These are phyloP conservation scores for Tipula unca DNA, from an alignment of 2,888 invertebrate species.

Conservation along the genomic window DNA sequence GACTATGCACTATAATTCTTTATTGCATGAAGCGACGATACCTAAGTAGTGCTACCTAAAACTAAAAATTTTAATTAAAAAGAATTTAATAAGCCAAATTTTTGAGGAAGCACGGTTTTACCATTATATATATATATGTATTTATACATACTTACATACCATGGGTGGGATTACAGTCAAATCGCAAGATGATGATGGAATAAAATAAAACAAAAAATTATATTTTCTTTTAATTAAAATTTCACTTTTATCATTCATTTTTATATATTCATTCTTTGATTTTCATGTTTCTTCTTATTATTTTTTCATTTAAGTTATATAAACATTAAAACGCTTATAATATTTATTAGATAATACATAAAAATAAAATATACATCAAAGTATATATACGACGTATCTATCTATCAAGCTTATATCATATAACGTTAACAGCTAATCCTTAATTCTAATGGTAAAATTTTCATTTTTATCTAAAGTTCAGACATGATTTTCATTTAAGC, in stretches of 20 bases:
- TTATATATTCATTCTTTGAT: not conserved
- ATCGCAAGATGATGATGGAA: not conserved
- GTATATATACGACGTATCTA: not conserved
- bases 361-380: not conserved
- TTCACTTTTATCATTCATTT: not conserved
- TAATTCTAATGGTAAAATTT: not conserved
- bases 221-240: slow-evolving; percentile 8
- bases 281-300: not conserved
- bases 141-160: not conserved
- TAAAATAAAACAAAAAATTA: not conserved
- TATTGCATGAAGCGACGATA: too few species aligned
- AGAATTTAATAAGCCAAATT: too few species aligned
- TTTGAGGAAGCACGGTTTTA: too few species aligned
- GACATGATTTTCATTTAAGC: not conserved
- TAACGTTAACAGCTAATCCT: not conserved
- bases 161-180: not conserved
- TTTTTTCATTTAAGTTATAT: not conserved
- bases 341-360: not conserved
- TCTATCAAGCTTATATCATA: not conserved
- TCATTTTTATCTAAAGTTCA: not conserved
- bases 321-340: not conserved
- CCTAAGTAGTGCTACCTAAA: too few species aligned
- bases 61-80: too few species aligned
- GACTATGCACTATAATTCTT: too few species aligned
- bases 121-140: not conserved